A percentile compares a stretch with the other conserved stretches of the same genome.
Evolutionary conservation across 92 coral and sea anemone genomes (phyloP).

Genomic region (Parazoanthus atlanticus): DNA sequence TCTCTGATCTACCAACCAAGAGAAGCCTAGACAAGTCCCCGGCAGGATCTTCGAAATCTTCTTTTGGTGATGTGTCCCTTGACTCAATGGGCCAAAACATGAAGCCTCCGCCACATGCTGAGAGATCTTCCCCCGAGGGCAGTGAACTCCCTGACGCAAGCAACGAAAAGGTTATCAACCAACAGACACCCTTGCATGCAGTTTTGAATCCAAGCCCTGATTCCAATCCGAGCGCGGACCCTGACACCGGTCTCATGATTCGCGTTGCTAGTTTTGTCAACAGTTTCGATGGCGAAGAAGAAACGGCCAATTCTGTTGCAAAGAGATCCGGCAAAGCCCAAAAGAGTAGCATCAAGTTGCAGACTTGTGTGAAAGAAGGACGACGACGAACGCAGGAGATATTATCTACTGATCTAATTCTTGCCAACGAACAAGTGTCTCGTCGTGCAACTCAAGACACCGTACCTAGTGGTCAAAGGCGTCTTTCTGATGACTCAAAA

Average conservation of each 20-base stretch:
- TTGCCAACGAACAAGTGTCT: conserved; percentile 35
- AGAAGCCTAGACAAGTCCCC: background rate
- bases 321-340: conserved; percentile 20
- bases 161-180: conserved; percentile 8
- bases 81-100: background rate
- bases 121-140: conserved; percentile 39
- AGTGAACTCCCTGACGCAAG: conserved; percentile 39
- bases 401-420: conserved; percentile 32
- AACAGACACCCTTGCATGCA: conserved; percentile 7
- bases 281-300: conserved; percentile 24
- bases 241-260: conserved; percentile 31
- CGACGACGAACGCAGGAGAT: conserved; percentile 40
- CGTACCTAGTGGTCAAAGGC: background rate
- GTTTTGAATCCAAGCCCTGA: background rate
- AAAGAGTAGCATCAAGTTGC: conserved; percentile 42
- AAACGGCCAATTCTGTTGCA: background rate
- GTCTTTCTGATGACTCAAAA: conserved; percentile 8
- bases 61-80: background rate
- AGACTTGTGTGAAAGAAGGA: conserved; percentile 41
- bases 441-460: conserved; percentile 34
- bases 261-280: conserved; percentile 39
- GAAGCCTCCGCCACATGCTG: conserved; percentile 19
- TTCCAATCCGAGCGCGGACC: background rate
- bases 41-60: conserved; percentile 6
- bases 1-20: background rate